Percentiles rank a stretch among this genome's conserved stretches.
phyloP scores from a whole-genome alignment of 2,113 vertebrate genomes.

The Sylvia atricapilla region DNA sequence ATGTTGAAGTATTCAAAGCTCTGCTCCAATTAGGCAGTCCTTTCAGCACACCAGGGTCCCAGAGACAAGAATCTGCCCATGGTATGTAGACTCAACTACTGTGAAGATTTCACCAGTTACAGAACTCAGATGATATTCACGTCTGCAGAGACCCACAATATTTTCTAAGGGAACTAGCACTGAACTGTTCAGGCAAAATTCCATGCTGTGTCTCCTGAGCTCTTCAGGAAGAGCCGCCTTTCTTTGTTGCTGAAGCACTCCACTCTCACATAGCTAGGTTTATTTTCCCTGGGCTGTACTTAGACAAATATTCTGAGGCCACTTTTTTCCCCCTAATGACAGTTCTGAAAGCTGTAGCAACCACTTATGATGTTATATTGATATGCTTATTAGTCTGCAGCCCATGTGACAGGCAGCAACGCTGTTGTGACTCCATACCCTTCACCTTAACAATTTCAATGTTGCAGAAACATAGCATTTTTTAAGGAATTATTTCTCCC shows the following conservation, averaged over 20 bases:
- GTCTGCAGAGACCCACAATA: not conserved
- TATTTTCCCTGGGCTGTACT: not conserved
- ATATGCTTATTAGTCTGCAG: not conserved
- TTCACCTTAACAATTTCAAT: not conserved
- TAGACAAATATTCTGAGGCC: not conserved
- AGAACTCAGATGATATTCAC: not conserved
- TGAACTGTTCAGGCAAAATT: not conserved
- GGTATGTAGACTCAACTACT: not conserved
- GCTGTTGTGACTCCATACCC: not conserved
- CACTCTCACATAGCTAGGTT: not conserved
- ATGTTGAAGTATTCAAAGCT: not conserved
- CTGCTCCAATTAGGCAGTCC: not conserved
- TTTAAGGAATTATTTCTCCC: not conserved
- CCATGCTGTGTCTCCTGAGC: not conserved
- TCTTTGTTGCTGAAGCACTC: not conserved
- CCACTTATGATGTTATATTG: not conserved
- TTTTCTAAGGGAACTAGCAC: not conserved
- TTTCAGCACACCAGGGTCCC: not conserved
- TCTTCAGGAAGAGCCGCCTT: not conserved
- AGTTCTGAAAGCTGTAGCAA: not conserved
- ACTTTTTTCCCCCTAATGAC: not conserved
- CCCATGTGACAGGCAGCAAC: not conserved
- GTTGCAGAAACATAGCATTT: not conserved
- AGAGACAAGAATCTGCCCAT: not conserved
- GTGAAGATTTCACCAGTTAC: not conserved